phyloP scores from a whole-genome alignment of 2,797 vertebrate species.

The Acrocephalus scirpaceus region DNA sequence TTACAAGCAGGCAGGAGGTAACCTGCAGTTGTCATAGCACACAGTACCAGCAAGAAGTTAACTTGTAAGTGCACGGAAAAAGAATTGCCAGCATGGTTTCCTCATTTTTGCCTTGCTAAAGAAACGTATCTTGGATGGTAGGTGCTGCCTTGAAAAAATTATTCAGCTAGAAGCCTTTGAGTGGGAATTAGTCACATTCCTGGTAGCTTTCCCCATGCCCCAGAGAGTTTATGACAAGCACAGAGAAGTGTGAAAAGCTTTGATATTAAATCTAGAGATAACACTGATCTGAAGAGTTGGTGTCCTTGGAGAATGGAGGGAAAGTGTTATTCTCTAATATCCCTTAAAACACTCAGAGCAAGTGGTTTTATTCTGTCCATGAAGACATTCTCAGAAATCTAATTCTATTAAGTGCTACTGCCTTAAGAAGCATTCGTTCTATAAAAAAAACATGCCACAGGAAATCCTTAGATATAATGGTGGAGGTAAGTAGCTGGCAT shows the following conservation, averaged over 20 bases:
- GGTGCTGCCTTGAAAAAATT: not conserved
- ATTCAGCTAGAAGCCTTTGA: not conserved
- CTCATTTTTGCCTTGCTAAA: not conserved
- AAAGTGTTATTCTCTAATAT: not conserved
- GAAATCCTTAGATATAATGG: not conserved
- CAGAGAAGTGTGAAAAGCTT: slow-evolving; percentile 47
- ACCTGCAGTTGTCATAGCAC: not conserved
- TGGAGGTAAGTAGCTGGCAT: slow-evolving; percentile 15
- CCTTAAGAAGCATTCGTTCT: not conserved
- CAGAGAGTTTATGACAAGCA: slow-evolving; percentile 27
- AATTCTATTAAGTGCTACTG: not conserved
- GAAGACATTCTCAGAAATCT: not conserved
- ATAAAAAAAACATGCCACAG: not conserved
- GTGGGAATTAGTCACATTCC: not conserved
- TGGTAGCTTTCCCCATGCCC: not conserved
- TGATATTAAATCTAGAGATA: slow-evolving; percentile 47
- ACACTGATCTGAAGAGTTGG: not conserved
- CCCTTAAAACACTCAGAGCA: slow-evolving; percentile 21
- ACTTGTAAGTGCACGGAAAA: not conserved
- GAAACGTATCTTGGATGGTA: not conserved
- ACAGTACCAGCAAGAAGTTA: not conserved
- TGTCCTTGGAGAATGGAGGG: not conserved
- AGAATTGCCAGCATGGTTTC: not conserved
- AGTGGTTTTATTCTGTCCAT: not conserved
- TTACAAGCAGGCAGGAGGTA: not conserved